phyloP scores from a whole-genome alignment of 2,888 invertebrate genomes.

The Epirrhoe alternata region DNA sequence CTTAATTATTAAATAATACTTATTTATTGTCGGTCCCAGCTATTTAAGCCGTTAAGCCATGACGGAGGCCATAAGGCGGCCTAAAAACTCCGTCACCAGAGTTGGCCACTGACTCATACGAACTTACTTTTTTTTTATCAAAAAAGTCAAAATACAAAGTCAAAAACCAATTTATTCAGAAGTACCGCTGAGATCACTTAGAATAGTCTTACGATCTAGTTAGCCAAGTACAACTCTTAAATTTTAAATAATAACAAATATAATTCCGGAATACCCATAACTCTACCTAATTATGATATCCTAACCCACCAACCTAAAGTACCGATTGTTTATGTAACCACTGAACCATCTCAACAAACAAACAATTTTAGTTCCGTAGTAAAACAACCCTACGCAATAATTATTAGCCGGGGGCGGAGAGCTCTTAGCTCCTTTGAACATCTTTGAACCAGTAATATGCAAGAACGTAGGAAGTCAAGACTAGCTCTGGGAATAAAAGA shows the following conservation, averaged over 20 bases:
- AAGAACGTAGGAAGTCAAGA: conserved; percentile 8
- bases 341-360: conserved; percentile 14
- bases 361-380: conserved; percentile 17
- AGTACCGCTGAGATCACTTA: too few relatives aligned
- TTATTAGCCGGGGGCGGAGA: conserved; percentile 22
- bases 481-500: conserved; percentile 15
- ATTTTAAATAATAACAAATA: background rate
- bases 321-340: conserved; percentile 9
- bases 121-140: too few relatives aligned
- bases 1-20: too few relatives aligned
- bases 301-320: background rate
- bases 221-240: too few relatives aligned
- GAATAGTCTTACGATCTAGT: too few relatives aligned
- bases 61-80: too few relatives aligned
- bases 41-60: too few relatives aligned
- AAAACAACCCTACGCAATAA: conserved; percentile 29
- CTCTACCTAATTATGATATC: background rate
- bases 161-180: too few relatives aligned
- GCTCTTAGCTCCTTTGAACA: background rate
- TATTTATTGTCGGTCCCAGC: too few relatives aligned
- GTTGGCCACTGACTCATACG: too few relatives aligned
- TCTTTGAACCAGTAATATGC: background rate
- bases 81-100: too few relatives aligned
- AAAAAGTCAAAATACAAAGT: too few relatives aligned
- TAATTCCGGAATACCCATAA: background rate